Evolutionary conservation across 2,113 vertebrate genomes (phyloP).

Genomic region (Alligator mississippiensis): DNA sequence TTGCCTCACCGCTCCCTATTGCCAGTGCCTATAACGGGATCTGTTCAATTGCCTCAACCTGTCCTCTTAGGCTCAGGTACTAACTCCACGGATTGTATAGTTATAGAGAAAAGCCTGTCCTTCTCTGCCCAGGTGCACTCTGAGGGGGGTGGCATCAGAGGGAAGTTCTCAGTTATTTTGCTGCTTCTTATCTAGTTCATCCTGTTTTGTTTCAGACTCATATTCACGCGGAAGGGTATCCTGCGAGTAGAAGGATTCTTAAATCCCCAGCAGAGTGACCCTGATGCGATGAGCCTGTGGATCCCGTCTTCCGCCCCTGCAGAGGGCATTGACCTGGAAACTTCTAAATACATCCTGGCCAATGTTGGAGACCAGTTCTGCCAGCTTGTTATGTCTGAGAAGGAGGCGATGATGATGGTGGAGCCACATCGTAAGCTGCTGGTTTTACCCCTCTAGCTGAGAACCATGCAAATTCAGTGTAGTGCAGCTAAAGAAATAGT

Average conservation of each 20-base stretch:
- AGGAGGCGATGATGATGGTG: constrained; percentile 99
- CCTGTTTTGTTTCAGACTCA: constrained; percentile 81
- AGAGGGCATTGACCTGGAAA: constrained; percentile 96
- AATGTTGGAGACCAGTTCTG: constrained; percentile 99
- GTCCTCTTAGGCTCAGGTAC: background rate
- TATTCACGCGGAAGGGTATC: constrained; percentile 96
- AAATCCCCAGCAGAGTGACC: constrained; percentile 96
- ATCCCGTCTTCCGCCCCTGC: constrained; percentile 89
- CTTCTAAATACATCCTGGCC: constrained; percentile 98
- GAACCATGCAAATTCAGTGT: background rate
- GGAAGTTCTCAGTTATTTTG: background rate
- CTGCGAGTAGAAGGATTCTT: constrained; percentile 96
- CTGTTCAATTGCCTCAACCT: background rate
- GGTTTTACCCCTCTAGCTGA: constrained; percentile 30
- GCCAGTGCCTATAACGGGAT: background rate
- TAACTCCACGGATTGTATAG: background rate
- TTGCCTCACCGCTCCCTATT: background rate
- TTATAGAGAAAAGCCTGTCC: background rate
- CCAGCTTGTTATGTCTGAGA: constrained; percentile 98
- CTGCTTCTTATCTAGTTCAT: background rate
- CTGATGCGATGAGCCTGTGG: constrained; percentile 97
- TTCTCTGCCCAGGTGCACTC: background rate
- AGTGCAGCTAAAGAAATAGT: background rate
- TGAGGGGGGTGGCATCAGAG: background rate
- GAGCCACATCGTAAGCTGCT: constrained; percentile 94